Conservation (phyloP, 2,888 invertebrate genomes). For the Stramonita haemastoma region DNA sequence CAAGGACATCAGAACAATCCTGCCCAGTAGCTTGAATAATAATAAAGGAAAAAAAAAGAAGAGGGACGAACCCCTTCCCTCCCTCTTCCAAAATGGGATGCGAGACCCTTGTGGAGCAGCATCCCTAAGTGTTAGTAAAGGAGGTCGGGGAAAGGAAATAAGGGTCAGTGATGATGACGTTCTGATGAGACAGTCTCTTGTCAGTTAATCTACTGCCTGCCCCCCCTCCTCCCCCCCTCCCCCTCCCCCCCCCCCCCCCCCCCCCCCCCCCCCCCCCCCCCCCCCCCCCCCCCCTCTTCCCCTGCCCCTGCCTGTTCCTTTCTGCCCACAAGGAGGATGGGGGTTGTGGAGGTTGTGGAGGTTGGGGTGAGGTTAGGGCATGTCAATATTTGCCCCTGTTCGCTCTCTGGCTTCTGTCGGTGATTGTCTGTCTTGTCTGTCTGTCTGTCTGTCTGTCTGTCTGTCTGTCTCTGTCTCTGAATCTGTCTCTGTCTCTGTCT, state of each 20-base stretch:
- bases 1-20: conserved; percentile 9
- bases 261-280: neutral
- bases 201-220: conserved; percentile 39
- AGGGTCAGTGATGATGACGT: conserved; percentile 37
- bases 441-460: neutral
- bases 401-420: neutral
- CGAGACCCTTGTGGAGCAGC: neutral
- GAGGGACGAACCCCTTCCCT: too few species aligned
- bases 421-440: neutral
- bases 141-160: conserved; percentile 14
- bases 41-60: too few species aligned
- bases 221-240: neutral
- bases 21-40: too few species aligned
- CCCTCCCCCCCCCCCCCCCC: neutral
- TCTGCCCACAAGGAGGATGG: too few species aligned
- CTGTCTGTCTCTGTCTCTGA: too few species aligned
- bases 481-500: neutral
- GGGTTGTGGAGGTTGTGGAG: too few species aligned
- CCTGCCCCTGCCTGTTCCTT: neutral
- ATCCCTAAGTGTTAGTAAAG: neutral
- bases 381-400: conserved; percentile 33
- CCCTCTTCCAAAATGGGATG: too few species aligned
- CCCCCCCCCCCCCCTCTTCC: neutral
- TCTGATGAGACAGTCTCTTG: conserved; percentile 30
- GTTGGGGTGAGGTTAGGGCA: neutral